phyloP scores from a whole-genome alignment of 2,888 invertebrate genomes.

The Mantis religiosa region DNA sequence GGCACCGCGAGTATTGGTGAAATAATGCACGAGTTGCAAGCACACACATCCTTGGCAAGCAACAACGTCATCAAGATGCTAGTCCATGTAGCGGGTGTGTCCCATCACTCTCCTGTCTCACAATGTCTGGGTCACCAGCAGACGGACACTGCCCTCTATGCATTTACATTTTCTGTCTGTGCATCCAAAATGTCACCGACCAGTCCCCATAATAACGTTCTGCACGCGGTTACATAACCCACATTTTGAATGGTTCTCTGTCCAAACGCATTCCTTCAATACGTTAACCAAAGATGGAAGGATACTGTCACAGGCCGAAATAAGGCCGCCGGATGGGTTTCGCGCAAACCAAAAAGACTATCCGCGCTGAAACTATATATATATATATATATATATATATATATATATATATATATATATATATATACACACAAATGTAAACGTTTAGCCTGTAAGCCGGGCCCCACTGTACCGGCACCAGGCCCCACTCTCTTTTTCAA shows the following conservation, averaged over 20 bases:
- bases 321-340: too few relatives aligned
- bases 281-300: too few relatives aligned
- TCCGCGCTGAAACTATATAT: too few relatives aligned
- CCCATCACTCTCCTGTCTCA: not conserved
- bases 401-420: too few relatives aligned
- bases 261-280: too few relatives aligned
- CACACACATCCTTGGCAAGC: not conserved
- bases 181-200: not conserved
- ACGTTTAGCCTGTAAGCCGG: too few relatives aligned
- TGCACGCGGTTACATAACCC: not conserved
- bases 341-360: too few relatives aligned
- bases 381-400: too few relatives aligned
- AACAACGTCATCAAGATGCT: not conserved
- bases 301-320: too few relatives aligned
- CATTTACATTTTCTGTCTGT: not conserved
- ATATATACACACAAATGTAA: too few relatives aligned
- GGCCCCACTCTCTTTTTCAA: too few relatives aligned
- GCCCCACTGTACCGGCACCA: too few relatives aligned
- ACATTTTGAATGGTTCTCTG: not conserved
- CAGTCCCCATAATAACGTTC: not conserved
- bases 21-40: not conserved
- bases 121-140: constrained; percentile 1
- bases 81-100: not conserved
- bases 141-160: not conserved
- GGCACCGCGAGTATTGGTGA: not conserved